Evolutionary conservation across 1,140 invertebrate genomes (phyloP).

Genomic region (Drosophila kohkoa): DNA sequence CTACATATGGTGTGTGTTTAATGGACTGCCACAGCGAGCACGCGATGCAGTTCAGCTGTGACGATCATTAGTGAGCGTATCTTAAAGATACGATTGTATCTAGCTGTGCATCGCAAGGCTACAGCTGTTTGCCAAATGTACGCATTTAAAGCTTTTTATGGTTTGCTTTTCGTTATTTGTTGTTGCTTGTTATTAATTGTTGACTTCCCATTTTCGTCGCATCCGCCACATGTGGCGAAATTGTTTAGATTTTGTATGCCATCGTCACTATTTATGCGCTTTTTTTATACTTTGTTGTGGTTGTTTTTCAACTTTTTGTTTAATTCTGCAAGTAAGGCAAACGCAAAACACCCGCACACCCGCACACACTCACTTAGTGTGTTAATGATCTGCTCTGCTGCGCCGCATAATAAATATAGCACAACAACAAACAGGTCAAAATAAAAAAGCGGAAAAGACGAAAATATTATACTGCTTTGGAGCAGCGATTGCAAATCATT

Average conservation of each 20-base stretch:
- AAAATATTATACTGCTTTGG: background rate
- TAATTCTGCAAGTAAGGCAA: constrained; percentile 16
- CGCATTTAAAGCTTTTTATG: constrained; percentile 19
- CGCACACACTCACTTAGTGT: constrained; percentile 22
- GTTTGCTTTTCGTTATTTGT: constrained; percentile 19
- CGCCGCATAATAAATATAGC: constrained; percentile 54
- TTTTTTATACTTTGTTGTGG: constrained; percentile 14
- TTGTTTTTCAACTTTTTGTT: constrained; percentile 11
- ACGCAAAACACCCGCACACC: constrained; percentile 11
- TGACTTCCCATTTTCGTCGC: constrained; percentile 46
- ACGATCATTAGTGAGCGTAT: constrained; percentile 35
- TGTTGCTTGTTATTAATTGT: constrained; percentile 49
- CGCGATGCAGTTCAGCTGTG: constrained; percentile 26
- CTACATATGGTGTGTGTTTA: background rate
- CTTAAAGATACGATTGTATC: constrained; percentile 33
- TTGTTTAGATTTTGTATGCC: constrained; percentile 50
- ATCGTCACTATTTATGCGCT: constrained; percentile 16
- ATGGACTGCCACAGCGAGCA: constrained; percentile 26
- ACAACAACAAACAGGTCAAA: constrained; percentile 17
- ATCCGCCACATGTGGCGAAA: constrained; percentile 51
- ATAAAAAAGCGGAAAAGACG: constrained; percentile 7
- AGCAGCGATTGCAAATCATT: constrained; percentile 30
- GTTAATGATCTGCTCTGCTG: constrained; percentile 70
- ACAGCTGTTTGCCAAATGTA: constrained; percentile 23
- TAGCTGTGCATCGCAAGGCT: constrained; percentile 11